phyloP scores from a whole-genome alignment of 2,888 invertebrate genomes.

The Ypsolopha sequella region DNA sequence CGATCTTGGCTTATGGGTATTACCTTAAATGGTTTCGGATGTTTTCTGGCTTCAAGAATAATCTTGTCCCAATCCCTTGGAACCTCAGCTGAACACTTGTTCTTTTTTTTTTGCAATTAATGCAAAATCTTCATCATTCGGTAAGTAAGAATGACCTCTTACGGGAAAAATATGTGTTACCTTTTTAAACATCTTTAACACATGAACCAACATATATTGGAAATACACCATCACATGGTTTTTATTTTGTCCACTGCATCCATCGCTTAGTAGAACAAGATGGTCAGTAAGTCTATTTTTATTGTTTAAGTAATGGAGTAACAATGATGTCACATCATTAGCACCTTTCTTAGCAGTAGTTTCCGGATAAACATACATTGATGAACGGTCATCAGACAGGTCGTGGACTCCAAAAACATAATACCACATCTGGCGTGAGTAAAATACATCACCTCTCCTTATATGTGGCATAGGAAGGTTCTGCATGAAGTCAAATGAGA shows the following conservation, averaged over 20 bases:
- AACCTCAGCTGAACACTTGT: not conserved
- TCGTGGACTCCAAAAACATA: slow-evolving; percentile 9
- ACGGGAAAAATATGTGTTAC: slow-evolving; percentile 6
- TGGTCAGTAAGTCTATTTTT: slow-evolving; percentile 5
- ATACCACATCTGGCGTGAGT: slow-evolving; percentile 7
- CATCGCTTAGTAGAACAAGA: slow-evolving; percentile 9
- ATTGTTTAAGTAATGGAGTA: slow-evolving; percentile 7
- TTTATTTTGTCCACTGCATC: slow-evolving; percentile 10
- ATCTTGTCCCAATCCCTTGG: slow-evolving; percentile 1
- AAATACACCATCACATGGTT: slow-evolving; percentile 1
- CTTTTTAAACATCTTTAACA: slow-evolving; percentile 6
- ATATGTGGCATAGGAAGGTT: slow-evolving; percentile 6
- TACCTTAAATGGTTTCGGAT: not conserved
- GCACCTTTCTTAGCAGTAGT: slow-evolving; percentile 8
- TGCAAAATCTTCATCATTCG: slow-evolving; percentile 1
- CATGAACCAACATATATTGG: slow-evolving; percentile 8
- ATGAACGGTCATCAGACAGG: slow-evolving; percentile 3
- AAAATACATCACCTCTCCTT: slow-evolving; percentile 8
- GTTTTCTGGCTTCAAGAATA: not conserved
- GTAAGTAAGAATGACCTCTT: not conserved
- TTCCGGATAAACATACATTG: slow-evolving; percentile 7
- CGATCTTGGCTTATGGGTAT: not conserved
- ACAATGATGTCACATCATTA: slow-evolving; percentile 9
- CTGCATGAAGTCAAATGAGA: slow-evolving; percentile 7
- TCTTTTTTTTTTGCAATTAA: not conserved